These are phyloP conservation scores for Lepidocyrtinus sp. DNA, from an alignment of 2,888 invertebrate species.

Conservation along the genomic window DNA sequence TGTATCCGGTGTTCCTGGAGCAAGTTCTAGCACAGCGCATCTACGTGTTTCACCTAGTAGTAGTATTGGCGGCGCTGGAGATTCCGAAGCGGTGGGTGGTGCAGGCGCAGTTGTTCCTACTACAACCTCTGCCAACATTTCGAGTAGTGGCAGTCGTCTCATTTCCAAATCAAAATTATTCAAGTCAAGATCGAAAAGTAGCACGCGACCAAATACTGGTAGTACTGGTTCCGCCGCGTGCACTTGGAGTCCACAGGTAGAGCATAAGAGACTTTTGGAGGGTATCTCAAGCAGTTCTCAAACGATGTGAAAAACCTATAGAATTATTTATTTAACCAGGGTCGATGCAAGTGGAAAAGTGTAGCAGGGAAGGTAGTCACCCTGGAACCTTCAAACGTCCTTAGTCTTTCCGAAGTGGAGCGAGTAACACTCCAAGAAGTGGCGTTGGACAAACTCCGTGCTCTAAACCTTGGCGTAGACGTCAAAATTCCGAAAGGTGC, in stretches of 20 bases:
- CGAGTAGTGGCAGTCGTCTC: conserved; percentile 76
- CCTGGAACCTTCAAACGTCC: conserved; percentile 80
- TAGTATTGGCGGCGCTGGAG: conserved; percentile 37
- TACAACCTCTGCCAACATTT: neutral
- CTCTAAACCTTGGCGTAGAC: conserved; percentile 86
- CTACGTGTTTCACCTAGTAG: conserved; percentile 58
- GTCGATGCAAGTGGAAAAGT: conserved; percentile 80
- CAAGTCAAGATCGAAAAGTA: conserved; percentile 87
- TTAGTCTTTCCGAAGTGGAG: conserved; percentile 85
- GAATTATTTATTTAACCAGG: conserved; percentile 37
- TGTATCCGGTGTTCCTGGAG: conserved; percentile 46
- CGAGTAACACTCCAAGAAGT: conserved; percentile 87
- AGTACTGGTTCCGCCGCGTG: conserved; percentile 75
- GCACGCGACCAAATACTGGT: conserved; percentile 74
- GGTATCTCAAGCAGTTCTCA: neutral
- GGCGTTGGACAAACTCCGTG: conserved; percentile 87
- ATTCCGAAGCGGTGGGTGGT: neutral
- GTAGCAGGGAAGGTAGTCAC: conserved; percentile 81
- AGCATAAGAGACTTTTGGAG: conserved; percentile 68
- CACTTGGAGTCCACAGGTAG: conserved; percentile 91
- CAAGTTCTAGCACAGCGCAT: conserved; percentile 47
- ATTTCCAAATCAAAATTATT: conserved; percentile 86
- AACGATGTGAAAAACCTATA: neutral
- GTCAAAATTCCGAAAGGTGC: conserved; percentile 87
- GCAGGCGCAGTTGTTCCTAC: conserved; percentile 27